phyloP scores from a whole-genome alignment of 2,888 invertebrate genomes.

The Elegia similella region DNA sequence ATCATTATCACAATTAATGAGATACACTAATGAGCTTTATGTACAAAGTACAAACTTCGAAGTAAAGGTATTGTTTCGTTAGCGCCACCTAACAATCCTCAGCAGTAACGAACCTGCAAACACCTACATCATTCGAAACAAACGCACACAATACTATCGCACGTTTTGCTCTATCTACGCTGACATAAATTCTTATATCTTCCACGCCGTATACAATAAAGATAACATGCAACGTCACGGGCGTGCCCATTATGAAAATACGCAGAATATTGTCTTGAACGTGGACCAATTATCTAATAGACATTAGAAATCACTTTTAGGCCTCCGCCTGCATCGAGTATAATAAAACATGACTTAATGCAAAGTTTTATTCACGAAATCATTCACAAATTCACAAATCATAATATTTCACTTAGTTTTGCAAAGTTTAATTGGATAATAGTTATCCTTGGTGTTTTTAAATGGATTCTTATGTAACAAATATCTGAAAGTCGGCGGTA shows the following conservation, averaged over 20 bases:
- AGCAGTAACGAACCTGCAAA: background rate
- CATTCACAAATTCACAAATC: too few species aligned
- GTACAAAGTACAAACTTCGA: background rate
- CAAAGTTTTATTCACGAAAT: background rate
- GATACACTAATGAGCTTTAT: too few species aligned
- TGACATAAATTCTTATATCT: constrained; percentile 11
- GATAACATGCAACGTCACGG: constrained; percentile 9
- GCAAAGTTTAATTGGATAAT: too few species aligned
- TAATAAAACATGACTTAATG: too few species aligned
- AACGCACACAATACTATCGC: constrained; percentile 8
- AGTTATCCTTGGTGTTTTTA: too few species aligned
- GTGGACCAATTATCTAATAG: background rate
- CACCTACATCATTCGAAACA: constrained; percentile 4
- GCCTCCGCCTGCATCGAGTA: background rate
- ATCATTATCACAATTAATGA: too few species aligned
- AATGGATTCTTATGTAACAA: too few species aligned
- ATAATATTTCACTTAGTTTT: too few species aligned
- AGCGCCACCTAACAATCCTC: background rate
- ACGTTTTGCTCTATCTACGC: constrained; percentile 2
- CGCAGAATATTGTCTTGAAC: constrained; percentile 10
- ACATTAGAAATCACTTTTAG: background rate
- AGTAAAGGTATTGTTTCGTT: background rate
- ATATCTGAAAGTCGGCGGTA: too few species aligned
- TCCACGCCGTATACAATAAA: constrained; percentile 11
- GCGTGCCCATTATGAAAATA: constrained; percentile 12